Evolutionary conservation across 2,888 invertebrate species (phyloP), one percentile per base, ranked within the genome.

Genomic region (Apoderus coryli): DNA sequence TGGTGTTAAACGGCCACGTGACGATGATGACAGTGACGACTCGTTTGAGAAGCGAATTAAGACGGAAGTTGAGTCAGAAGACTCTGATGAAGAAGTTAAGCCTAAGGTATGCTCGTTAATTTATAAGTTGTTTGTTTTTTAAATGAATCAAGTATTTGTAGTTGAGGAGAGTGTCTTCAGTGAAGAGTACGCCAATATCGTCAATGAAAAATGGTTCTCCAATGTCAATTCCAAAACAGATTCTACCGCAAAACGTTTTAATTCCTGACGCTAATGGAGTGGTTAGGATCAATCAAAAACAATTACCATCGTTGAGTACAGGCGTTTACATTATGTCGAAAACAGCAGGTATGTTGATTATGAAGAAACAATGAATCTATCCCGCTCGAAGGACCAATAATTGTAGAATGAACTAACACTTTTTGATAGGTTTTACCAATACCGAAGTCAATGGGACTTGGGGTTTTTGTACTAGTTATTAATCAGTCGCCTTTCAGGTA

Each of bases 251-350:
- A 5, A 53, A 55, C 29, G 47, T 56, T 25, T 44, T 67, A 14
- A 62, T 67, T 5, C 64, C 65, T 0, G 65, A 64, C 40, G 61
- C 65, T 1, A 76, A 76, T 51, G 76, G 77, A 9, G 74, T 78
- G 29, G 74, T 78, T 35, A 72, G 77, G 55, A 74, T 78, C 11
- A 76, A 76, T 51, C 75, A 76, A 25, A 75, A 76, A 47, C 76
- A 76, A 53, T 67, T 76, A 61, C 74, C 77, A 11, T 61, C 63
- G 22, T 48, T 66, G 29, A 60, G 66, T 42, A 59, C 67, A 45
- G 76, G 76, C 42, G 75, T 79, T 22, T 79, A 78, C 49, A 75
- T 78, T 32, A 76, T 79, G 74, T 76, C 77, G 5, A 72, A 75
- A 53, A 77, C 76, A 42, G 75, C 76, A 19, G 77, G 76, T 39